Conservation (phyloP, 2,113 vertebrate genomes). For the Entelurus aequoreus region DNA sequence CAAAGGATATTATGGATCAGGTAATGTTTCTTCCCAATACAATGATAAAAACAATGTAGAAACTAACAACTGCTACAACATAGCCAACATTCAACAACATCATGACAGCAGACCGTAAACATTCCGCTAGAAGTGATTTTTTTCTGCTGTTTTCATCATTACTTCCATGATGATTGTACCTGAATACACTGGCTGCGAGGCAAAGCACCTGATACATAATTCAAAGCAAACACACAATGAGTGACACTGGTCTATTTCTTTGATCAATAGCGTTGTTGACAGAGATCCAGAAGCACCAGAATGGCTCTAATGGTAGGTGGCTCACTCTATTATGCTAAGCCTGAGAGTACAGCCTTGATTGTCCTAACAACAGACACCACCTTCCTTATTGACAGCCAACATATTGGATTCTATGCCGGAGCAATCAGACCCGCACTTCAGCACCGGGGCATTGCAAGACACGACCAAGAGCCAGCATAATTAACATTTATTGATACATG, state of each 20-base stretch:
- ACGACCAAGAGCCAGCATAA: conserved; percentile 60
- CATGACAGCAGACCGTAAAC: not conserved
- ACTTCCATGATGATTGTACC: conserved; percentile 2
- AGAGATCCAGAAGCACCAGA: conserved; percentile 38
- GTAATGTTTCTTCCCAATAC: too few relatives aligned
- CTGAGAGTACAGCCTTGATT: conserved; percentile 44
- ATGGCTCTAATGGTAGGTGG: conserved; percentile 6
- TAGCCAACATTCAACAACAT: not conserved
- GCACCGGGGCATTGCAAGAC: conserved; percentile 35
- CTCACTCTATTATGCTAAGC: conserved; percentile 31
- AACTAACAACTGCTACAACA: not conserved
- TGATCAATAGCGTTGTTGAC: conserved; percentile 38
- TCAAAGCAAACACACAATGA: conserved; percentile 20
- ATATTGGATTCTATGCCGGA: conserved; percentile 62
- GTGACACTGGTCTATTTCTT: conserved; percentile 24
- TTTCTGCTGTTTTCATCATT: not conserved
- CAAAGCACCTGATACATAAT: conserved; percentile 19
- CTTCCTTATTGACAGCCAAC: conserved; percentile 55
- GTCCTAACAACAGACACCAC: conserved; percentile 46
- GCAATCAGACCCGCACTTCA: conserved; percentile 41
- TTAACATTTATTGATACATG: conserved; percentile 74
- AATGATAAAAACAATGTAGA: too few relatives aligned
- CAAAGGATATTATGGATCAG: too few relatives aligned
- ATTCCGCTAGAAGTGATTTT: not conserved
- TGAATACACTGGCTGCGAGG: conserved; percentile 3